Conservation (phyloP, 2,888 invertebrate genomes). For the Xestobium rufovillosum region DNA sequence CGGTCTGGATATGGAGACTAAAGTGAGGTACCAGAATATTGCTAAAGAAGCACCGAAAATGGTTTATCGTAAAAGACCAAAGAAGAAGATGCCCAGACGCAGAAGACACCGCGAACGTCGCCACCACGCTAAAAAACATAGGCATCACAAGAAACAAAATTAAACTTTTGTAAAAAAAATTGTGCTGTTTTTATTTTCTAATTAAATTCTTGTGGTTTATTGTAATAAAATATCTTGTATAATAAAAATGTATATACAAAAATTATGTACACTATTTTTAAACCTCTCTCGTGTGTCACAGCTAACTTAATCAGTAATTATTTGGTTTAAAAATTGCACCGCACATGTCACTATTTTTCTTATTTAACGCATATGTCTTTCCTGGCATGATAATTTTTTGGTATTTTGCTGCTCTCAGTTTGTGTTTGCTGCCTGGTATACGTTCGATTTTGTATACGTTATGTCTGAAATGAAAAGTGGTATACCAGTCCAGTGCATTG, state of each 20-base stretch:
- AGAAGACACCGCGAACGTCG: too few species aligned
- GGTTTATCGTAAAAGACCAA: background rate
- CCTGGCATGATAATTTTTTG: constrained; percentile 52
- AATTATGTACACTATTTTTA: too few species aligned
- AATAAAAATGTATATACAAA: too few species aligned
- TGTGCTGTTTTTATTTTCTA: too few species aligned
- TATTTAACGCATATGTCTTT: constrained; percentile 66
- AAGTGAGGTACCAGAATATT: background rate
- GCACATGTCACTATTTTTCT: constrained; percentile 75
- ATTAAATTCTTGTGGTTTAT: too few species aligned
- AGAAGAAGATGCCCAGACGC: background rate
- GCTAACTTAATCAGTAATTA: too few species aligned
- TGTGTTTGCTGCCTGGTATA: constrained; percentile 56
- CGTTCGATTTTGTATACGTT: constrained; percentile 58
- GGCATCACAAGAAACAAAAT: too few species aligned
- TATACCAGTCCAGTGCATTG: background rate
- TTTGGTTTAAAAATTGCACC: constrained; percentile 37
- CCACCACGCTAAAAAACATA: too few species aligned
- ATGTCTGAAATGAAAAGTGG: constrained; percentile 43
- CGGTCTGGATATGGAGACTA: background rate
- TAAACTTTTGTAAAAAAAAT: too few species aligned
- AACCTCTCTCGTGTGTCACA: too few species aligned
- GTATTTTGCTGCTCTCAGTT: constrained; percentile 50
- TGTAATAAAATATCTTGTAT: too few species aligned
- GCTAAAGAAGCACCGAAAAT: background rate